Base-by-base conservation (phyloP, 1,140 invertebrate genomes). In the Oncopodura yosiiana region DNA sequence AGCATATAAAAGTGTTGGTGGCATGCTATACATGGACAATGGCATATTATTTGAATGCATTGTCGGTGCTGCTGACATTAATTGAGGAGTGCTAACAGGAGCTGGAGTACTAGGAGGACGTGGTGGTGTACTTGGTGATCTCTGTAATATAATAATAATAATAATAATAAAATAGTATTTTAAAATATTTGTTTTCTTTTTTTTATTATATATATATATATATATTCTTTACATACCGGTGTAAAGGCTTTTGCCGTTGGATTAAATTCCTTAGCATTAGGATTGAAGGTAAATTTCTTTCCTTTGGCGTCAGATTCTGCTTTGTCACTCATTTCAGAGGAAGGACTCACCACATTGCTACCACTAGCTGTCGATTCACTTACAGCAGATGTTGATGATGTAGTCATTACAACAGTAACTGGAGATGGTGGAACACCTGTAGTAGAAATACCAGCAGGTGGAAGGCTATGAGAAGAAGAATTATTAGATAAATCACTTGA, bases 251-350 rank as follows among this genome's bases (percentile, higher is more conserved):
- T 90, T 21, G 84, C 81, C 65, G 82, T 82, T 19, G 87, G 87
- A 77, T 90, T 91, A 72, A 89, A 90, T 73, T 88, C 86, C 71
- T 90, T 90, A 18, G 86, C 86, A 69, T 90, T 84, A 27, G 87
- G 86, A 77, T 90, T 90, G 29, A 90, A 74, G 1, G 79, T 87
- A 18, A 83, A 88, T 66, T 84, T 85, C 65, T 85, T 84, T 24
- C 82, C 71, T 19, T 79, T 75, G 41, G 71, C 74, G 77, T 74
- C 36, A 77, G 74, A 63, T 82, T 82, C 24, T 26, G 56, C n/a
- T n/a, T 57, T 46, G 19, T 38, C 39, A 32, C 37, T 32, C 36
- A 26, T 29, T 50, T 62, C 50, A n/a, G n/a, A n/a, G n/a, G n/a
- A n/a, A n/a, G 34, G 52, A 42, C 34, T 63, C 62, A 48, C 43